Percentiles rank a stretch among this genome's conserved stretches.
These are phyloP conservation scores for Cirrhinus mrigala DNA, from an alignment of 2,797 vertebrate genomes.

Conservation along the genomic window DNA sequence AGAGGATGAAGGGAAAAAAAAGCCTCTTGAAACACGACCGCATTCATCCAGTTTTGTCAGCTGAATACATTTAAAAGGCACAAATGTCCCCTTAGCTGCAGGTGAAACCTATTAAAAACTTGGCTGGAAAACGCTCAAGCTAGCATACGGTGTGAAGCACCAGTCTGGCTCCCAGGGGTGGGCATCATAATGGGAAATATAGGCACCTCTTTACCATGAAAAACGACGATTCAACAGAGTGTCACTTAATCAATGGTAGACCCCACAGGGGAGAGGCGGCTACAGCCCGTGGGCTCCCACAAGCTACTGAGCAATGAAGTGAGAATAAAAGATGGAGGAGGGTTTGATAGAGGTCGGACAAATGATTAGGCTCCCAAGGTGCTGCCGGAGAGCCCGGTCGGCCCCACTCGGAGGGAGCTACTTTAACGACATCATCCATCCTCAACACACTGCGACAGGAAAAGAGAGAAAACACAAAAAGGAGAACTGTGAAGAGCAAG, in stretches of 20 bases:
- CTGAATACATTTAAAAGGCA: conserved; percentile 56
- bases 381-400: conserved; percentile 52
- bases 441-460: conserved; percentile 61
- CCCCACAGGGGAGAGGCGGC: conserved; percentile 55
- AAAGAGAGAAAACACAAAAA: conserved; percentile 52
- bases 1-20: conserved; percentile 39
- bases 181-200: conserved; percentile 70
- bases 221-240: conserved; percentile 68
- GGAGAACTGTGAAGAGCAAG: conserved; percentile 5
- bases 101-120: conserved; percentile 58
- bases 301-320: conserved; percentile 66
- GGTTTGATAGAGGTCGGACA: conserved; percentile 57
- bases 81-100: conserved; percentile 54
- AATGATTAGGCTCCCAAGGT: conserved; percentile 62
- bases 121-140: conserved; percentile 29
- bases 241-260: conserved; percentile 80
- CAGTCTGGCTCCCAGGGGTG: conserved; percentile 53
- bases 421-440: conserved; percentile 73
- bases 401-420: conserved; percentile 66
- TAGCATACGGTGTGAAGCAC: neutral
- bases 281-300: conserved; percentile 52
- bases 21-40: conserved; percentile 15
- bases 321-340: conserved; percentile 55
- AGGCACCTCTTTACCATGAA: conserved; percentile 77
- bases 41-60: conserved; percentile 55